phyloP scores from a whole-genome alignment of 1,140 invertebrate species.

The fruit fly (Drosophila melanogaster) region DNA sequence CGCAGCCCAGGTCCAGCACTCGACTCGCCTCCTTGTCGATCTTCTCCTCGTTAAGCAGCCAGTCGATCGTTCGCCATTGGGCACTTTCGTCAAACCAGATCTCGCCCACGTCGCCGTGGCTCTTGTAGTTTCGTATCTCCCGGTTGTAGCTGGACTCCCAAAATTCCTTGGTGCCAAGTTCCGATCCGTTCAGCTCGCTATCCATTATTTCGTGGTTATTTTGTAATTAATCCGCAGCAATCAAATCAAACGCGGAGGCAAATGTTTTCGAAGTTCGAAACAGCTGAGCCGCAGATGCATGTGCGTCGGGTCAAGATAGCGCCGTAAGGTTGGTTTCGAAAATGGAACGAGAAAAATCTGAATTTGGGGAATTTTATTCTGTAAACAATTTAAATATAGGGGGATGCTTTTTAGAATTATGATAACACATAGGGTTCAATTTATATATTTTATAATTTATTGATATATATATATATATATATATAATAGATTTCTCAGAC shows the following conservation, averaged over 20 bases:
- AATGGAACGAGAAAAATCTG: background rate
- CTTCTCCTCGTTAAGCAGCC: conserved; percentile 85
- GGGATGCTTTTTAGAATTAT: background rate
- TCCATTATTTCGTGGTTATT: conserved; percentile 51
- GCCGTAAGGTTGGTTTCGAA: background rate
- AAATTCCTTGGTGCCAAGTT: conserved; percentile 92
- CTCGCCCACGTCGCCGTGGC: conserved; percentile 94
- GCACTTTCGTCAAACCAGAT: conserved; percentile 96
- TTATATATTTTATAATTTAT: conserved; percentile 64
- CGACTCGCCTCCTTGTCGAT: conserved; percentile 83
- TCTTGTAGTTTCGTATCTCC: conserved; percentile 93
- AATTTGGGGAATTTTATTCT: background rate
- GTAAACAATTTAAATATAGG: too few species aligned
- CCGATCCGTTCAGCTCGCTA: conserved; percentile 87
- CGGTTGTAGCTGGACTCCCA: conserved; percentile 93
- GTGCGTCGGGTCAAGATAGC: conserved; percentile 1
- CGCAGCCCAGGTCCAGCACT: conserved; percentile 92
- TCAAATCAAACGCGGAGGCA: background rate
- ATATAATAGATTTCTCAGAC: conserved; percentile 56
- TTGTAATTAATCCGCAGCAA: too few species aligned
- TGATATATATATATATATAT: conserved; percentile 74
- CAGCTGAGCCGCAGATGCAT: background rate
- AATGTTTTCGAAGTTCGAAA: background rate
- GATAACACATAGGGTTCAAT: background rate
- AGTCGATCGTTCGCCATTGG: conserved; percentile 90